These are phyloP conservation scores for Colostygia pectinataria DNA, from an alignment of 2,888 invertebrate genomes.

Conservation along the genomic window DNA sequence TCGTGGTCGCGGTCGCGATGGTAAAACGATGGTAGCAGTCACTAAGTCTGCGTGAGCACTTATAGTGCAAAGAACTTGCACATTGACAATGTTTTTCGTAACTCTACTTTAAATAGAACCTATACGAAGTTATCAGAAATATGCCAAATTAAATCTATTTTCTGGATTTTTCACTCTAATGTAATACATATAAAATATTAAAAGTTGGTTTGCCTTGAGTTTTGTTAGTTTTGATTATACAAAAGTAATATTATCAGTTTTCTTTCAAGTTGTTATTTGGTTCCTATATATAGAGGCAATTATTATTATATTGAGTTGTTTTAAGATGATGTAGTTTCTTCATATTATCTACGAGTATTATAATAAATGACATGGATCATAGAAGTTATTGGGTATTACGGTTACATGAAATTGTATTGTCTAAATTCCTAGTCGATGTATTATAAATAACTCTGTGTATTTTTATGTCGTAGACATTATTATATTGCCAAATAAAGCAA, in stretches of 20 bases:
- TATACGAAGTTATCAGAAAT: too few relatives aligned
- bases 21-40: too few relatives aligned
- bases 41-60: too few relatives aligned
- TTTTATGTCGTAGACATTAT: conserved; percentile 5
- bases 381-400: not conserved
- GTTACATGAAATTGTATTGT: not conserved
- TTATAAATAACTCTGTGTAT: conserved; percentile 1
- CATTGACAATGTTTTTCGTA: too few relatives aligned
- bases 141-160: not conserved
- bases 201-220: not conserved
- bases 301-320: not conserved
- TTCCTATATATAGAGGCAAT: not conserved
- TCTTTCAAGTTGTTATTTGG: not conserved
- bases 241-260: not conserved
- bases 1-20: too few relatives aligned
- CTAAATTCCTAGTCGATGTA: conserved; percentile 9
- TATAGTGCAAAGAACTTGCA: too few relatives aligned
- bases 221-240: not conserved
- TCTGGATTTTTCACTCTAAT: conserved; percentile 6
- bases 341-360: not conserved
- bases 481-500: conserved; percentile 14
- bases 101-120: too few relatives aligned
- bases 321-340: too few relatives aligned
- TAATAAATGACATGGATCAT: not conserved
- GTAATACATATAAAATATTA: not conserved